Evolutionary conservation across 2,888 invertebrate genomes (phyloP).

Genomic region (Tachystola acroxantha): DNA sequence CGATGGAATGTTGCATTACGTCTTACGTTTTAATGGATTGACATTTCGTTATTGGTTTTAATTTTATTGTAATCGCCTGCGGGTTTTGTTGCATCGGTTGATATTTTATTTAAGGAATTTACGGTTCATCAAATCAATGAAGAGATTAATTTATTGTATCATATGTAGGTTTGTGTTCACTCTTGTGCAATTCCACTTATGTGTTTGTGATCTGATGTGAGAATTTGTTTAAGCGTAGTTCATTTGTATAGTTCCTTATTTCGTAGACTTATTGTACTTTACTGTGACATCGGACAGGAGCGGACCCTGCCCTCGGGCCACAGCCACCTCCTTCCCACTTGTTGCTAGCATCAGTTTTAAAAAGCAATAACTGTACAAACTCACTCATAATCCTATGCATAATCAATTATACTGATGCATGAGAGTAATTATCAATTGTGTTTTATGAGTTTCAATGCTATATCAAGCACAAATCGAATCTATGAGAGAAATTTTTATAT

Average conservation of each 20-base stretch:
- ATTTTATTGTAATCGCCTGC: constrained; percentile 33
- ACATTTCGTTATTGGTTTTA: constrained; percentile 63
- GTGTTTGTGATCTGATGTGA: constrained; percentile 75
- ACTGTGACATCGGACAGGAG: constrained; percentile 38
- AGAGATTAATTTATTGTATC: constrained; percentile 75
- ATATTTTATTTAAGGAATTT: constrained; percentile 66
- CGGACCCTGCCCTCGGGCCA: constrained; percentile 25
- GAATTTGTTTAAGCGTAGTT: constrained; percentile 64
- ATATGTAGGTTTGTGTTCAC: constrained; percentile 60
- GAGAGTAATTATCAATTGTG: constrained; percentile 26
- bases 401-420: too few species aligned
- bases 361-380: constrained; percentile 51
- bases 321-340: constrained; percentile 37
- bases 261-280: constrained; percentile 59
- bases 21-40: constrained; percentile 59
- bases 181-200: constrained; percentile 64
- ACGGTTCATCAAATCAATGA: constrained; percentile 51
- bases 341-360: constrained; percentile 66
- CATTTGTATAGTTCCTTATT: constrained; percentile 75
- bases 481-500: constrained; percentile 49
- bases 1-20: constrained; percentile 51
- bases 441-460: constrained; percentile 17
- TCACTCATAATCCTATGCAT: constrained; percentile 40
- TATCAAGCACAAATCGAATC: constrained; percentile 45
- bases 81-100: constrained; percentile 64